These are phyloP conservation scores for Balaeniceps rex DNA, from an alignment of 2,113 vertebrate genomes.

Conservation along the genomic window DNA sequence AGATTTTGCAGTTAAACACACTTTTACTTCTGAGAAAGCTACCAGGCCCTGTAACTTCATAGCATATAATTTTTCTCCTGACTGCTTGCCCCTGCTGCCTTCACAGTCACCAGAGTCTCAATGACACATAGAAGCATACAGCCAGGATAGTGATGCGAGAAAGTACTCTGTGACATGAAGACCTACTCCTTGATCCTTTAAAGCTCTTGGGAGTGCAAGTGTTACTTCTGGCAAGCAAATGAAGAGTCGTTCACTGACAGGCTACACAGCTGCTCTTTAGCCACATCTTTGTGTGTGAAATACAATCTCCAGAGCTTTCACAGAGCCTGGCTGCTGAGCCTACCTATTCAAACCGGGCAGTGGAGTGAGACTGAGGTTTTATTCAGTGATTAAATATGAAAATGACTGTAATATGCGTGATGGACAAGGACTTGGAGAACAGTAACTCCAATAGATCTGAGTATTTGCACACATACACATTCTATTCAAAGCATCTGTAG, in stretches of 20 bases:
- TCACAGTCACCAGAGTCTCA: neutral
- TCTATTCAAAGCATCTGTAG: constrained; percentile 82
- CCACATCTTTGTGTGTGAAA: constrained; percentile 25
- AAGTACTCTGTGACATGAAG: neutral
- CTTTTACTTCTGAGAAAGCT: neutral
- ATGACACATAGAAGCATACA: neutral
- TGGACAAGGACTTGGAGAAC: constrained; percentile 63
- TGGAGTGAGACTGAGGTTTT: constrained; percentile 44
- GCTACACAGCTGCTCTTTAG: constrained; percentile 40
- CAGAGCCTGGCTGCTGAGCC: constrained; percentile 15
- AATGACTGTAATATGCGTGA: constrained; percentile 60
- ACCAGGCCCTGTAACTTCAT: neutral
- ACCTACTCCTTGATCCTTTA: neutral
- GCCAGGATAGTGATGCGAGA: neutral
- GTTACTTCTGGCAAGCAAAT: constrained; percentile 2
- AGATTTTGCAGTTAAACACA: neutral
- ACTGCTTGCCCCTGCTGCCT: neutral
- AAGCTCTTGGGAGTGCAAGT: constrained; percentile 7
- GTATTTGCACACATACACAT: constrained; percentile 76
- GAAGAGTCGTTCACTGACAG: neutral
- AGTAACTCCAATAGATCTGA: constrained; percentile 68
- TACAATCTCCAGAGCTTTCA: constrained; percentile 37
- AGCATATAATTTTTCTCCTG: neutral
- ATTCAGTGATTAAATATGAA: constrained; percentile 62
- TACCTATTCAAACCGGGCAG: constrained; percentile 53